Conservation (phyloP, 2,113 vertebrate species). For the Oncorhynchus masou region DNA sequence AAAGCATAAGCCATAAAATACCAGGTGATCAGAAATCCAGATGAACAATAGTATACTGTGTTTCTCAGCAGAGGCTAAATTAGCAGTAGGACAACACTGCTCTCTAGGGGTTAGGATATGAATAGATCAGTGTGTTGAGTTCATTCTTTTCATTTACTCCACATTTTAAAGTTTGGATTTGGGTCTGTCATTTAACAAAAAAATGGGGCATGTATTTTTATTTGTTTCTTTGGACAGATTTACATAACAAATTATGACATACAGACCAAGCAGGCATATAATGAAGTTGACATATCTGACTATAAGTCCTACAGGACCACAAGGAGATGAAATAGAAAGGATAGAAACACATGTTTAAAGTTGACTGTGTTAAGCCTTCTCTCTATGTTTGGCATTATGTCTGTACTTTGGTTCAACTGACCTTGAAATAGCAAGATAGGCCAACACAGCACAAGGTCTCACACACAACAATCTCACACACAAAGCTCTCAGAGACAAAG, state of each 20-base stretch:
- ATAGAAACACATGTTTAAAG: not conserved
- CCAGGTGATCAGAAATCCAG: constrained; percentile 30
- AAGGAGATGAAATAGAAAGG: not conserved
- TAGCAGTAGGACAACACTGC: constrained; percentile 38
- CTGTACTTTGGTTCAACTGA: not conserved
- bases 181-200: no score
- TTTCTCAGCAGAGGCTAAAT: not conserved
- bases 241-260: not conserved
- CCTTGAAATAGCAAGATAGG: not conserved
- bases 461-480: not conserved
- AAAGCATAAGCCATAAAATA: constrained; percentile 55
- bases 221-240: no score
- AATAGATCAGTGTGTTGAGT: not conserved
- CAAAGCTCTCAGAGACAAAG: not conserved
- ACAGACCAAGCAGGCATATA: not conserved
- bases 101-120: constrained; percentile 47
- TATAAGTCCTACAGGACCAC: no score
- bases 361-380: no score
- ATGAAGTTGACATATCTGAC: no score
- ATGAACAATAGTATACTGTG: constrained; percentile 38
- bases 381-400: not conserved
- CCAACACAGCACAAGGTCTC: not conserved
- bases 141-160: no score
- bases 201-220: no score
- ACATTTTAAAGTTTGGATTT: no score